Evolutionary conservation across 2,113 vertebrate species (phyloP).

Genomic region (Coracopsis vasa): DNA sequence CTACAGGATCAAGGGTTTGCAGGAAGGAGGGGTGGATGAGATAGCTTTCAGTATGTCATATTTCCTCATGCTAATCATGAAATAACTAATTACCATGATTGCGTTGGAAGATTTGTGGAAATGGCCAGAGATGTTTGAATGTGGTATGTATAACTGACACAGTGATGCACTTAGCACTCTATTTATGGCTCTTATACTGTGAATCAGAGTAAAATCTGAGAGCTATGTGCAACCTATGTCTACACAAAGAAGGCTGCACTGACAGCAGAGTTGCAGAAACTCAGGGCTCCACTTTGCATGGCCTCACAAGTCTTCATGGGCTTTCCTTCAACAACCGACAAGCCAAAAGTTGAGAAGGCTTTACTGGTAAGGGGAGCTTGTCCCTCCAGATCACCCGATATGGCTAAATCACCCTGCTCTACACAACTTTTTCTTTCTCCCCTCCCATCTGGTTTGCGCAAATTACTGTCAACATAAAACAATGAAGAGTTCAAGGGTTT

Average conservation of each 20-base stretch:
- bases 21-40: neutral
- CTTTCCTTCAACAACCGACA: neutral
- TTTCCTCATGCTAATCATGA: neutral
- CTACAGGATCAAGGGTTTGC: neutral
- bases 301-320: neutral
- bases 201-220: neutral
- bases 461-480: neutral
- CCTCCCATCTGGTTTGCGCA: neutral
- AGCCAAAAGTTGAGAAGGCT: neutral
- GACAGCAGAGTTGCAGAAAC: neutral
- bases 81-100: neutral
- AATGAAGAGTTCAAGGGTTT: neutral
- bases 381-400: neutral
- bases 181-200: neutral
- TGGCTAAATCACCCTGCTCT: neutral
- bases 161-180: neutral
- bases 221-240: neutral
- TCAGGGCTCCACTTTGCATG: neutral
- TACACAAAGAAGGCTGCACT: neutral
- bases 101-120: neutral
- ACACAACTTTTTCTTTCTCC: neutral
- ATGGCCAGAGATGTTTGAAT: neutral
- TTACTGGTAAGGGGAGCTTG: neutral
- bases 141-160: neutral
- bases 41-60: neutral